Percentiles rank a stretch among this genome's conserved stretches.
Evolutionary conservation across 2,113 vertebrate species (phyloP).

Genomic region (Melospiza georgiana): DNA sequence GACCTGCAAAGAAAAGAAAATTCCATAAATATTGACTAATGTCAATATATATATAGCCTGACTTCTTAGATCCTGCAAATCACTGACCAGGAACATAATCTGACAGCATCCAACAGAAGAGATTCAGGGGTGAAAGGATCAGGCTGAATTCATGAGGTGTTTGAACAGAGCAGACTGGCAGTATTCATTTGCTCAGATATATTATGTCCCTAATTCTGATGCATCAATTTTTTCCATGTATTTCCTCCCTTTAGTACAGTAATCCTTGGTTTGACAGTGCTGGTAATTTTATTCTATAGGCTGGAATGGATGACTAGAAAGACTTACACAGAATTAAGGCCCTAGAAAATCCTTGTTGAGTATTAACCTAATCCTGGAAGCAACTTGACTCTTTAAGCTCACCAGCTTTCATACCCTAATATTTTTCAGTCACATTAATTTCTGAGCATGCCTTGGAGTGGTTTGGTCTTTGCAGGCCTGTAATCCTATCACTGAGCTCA

Average conservation of each 20-base stretch:
- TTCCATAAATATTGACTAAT: neutral
- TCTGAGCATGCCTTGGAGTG: neutral
- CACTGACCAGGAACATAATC: neutral
- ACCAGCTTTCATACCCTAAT: neutral
- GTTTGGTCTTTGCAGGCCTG: neutral
- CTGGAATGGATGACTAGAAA: neutral
- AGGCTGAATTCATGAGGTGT: neutral
- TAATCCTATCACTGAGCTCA: neutral
- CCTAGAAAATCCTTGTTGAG: neutral
- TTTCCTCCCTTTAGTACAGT: neutral
- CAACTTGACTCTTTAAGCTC: neutral
- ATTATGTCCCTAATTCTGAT: neutral
- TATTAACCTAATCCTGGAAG: neutral
- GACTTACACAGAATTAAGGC: neutral
- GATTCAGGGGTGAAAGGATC: neutral
- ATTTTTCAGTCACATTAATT: neutral
- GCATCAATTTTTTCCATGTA: neutral
- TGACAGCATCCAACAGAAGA: neutral
- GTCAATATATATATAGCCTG: neutral
- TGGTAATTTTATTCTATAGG: neutral
- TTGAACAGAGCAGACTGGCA: neutral
- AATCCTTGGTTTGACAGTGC: neutral
- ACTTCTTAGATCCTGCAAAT: neutral
- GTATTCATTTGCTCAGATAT: neutral
- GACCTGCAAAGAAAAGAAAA: constrained; percentile 66